Percentiles rank a stretch among this genome's conserved stretches.
Evolutionary conservation across 2,797 vertebrate genomes (phyloP).

Genomic region (Ispidina lecontei): DNA sequence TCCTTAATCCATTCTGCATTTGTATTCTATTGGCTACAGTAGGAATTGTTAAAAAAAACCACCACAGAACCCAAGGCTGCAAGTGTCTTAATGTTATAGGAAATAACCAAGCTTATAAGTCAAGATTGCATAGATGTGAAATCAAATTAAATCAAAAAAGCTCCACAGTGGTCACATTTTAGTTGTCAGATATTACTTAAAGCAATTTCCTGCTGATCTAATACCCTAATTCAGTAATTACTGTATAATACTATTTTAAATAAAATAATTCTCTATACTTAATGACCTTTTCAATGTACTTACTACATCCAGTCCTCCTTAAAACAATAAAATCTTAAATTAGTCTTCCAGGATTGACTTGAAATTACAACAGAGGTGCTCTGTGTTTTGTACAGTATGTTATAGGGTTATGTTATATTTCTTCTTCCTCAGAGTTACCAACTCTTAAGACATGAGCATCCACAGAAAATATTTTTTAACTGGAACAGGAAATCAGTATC

Average conservation of each 20-base stretch:
- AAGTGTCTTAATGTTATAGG: not conserved
- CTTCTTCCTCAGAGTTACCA: not conserved
- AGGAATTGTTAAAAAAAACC: not conserved
- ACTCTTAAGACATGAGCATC: not conserved
- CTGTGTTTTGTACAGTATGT: not conserved
- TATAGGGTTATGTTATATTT: not conserved
- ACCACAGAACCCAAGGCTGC: not conserved
- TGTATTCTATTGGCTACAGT: not conserved
- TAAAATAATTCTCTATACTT: not conserved
- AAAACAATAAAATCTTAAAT: not conserved
- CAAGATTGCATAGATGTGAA: not conserved
- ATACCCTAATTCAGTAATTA: not conserved
- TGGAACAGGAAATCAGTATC: not conserved
- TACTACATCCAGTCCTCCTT: not conserved
- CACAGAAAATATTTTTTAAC: not conserved
- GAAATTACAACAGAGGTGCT: not conserved
- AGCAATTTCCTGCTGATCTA: not conserved
- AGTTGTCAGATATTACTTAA: not conserved
- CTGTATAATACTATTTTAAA: not conserved
- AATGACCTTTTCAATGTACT: not conserved
- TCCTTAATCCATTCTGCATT: not conserved
- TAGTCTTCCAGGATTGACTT: not conserved
- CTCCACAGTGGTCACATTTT: not conserved
- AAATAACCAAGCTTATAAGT: not conserved
- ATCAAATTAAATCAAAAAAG: not conserved